phyloP scores from a whole-genome alignment of 2,113 vertebrate species.

The Vireo altiloquus region DNA sequence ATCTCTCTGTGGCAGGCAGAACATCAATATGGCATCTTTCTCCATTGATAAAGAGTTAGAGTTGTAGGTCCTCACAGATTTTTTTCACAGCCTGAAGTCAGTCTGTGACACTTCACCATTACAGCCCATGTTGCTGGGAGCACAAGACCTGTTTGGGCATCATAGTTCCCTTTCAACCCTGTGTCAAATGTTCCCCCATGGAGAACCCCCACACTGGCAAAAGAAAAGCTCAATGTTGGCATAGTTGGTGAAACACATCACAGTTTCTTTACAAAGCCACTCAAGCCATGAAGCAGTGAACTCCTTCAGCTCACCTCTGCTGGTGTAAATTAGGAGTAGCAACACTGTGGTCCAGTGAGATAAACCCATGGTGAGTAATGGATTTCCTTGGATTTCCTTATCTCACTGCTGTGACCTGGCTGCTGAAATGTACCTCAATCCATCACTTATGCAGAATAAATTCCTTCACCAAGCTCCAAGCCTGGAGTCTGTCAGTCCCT shows the following conservation, averaged over 20 bases:
- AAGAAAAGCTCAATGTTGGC: neutral
- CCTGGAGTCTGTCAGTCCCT: neutral
- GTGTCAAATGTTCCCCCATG: accelerated
- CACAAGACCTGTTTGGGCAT: neutral
- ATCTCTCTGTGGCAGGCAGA: neutral
- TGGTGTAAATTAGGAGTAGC: neutral
- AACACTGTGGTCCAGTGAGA: neutral
- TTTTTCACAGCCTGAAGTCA: neutral
- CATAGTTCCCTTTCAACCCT: neutral
- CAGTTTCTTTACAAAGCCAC: neutral
- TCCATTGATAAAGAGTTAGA: neutral
- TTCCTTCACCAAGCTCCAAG: neutral
- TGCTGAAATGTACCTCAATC: conserved; percentile 7
- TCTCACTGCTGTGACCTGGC: conserved; percentile 19
- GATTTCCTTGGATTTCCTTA: conserved; percentile 1
- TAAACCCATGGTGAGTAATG: neutral
- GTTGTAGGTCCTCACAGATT: neutral
- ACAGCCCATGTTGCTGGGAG: neutral
- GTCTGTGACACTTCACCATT: neutral
- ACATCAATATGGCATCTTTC: neutral
- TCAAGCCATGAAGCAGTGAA: neutral
- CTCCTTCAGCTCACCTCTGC: neutral
- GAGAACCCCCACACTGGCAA: neutral
- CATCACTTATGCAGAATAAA: conserved; percentile 10
- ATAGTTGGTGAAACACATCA: neutral